These are phyloP conservation scores for Isotomurus palustris DNA, from an alignment of 2,888 invertebrate species.

Conservation along the genomic window DNA sequence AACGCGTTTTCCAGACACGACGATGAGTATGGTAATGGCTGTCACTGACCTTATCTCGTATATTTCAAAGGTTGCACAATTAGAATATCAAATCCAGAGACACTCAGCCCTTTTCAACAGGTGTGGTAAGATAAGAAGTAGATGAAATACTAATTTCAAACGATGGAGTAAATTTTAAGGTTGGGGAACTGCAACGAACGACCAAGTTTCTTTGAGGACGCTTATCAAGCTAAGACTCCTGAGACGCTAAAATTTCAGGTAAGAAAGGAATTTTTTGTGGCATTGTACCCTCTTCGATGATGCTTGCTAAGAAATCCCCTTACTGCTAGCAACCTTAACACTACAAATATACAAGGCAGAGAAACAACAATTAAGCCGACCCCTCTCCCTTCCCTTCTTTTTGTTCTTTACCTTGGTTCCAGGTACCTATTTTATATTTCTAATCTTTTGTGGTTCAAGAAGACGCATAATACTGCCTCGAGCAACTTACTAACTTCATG, in stretches of 20 bases:
- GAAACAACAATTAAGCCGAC: constrained; percentile 14
- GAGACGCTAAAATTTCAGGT: constrained; percentile 3
- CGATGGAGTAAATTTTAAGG: no score
- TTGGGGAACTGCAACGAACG: no score
- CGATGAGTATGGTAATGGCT: no score
- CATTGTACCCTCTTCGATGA: constrained; percentile 3
- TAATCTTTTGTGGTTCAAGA: constrained; percentile 2
- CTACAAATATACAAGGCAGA: background rate
- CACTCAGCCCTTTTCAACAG: no score
- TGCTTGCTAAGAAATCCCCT: background rate
- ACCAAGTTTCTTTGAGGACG: constrained; percentile 5
- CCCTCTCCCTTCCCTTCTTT: constrained; percentile 5
- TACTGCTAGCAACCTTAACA: background rate
- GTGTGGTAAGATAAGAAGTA: no score
- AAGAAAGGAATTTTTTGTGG: constrained; percentile 15
- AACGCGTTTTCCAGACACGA: no score
- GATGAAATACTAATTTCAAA: no score
- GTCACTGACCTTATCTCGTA: no score
- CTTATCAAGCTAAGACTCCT: constrained; percentile 4
- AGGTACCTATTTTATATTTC: constrained; percentile 7
- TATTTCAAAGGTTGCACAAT: no score
- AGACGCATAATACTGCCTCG: background rate
- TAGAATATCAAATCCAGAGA: no score
- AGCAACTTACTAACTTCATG: background rate
- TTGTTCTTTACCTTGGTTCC: constrained; percentile 6